Conservation (phyloP, 2,797 vertebrate genomes). For the Eidolon dupreanum region DNA sequence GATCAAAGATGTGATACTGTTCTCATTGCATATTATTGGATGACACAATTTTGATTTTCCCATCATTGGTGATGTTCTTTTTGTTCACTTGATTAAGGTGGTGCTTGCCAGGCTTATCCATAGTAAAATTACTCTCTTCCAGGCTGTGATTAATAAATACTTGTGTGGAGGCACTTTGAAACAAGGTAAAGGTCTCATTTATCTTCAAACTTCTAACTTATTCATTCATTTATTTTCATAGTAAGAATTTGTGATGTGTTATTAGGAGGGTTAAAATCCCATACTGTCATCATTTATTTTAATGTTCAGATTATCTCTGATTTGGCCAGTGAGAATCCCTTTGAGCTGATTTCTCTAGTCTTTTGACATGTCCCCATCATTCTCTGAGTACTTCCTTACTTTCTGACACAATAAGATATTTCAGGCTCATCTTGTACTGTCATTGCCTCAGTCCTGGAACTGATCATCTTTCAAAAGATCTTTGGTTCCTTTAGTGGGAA, state of each 20-base stretch:
- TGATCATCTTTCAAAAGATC: neutral
- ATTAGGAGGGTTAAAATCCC: neutral
- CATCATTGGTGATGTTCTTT: neutral
- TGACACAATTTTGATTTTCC: neutral
- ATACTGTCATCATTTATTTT: neutral
- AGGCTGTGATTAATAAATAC: neutral
- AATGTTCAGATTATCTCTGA: neutral
- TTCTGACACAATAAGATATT: neutral
- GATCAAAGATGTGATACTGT: neutral
- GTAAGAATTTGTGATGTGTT: neutral
- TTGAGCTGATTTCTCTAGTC: neutral
- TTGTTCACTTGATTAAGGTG: neutral
- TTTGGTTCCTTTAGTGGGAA: neutral
- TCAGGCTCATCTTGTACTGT: neutral
- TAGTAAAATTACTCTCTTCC: neutral
- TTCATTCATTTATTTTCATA: neutral
- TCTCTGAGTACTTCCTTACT: neutral
- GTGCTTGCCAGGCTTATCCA: neutral
- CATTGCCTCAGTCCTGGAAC: neutral
- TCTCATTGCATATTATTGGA: neutral
- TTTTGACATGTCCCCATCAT: neutral
- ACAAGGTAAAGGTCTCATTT: neutral
- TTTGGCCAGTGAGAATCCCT: neutral
- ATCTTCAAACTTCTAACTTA: neutral
- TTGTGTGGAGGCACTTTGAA: neutral